These are phyloP conservation scores for Nudaria mundana DNA, from an alignment of 2,888 invertebrate species.

Conservation along the genomic window DNA sequence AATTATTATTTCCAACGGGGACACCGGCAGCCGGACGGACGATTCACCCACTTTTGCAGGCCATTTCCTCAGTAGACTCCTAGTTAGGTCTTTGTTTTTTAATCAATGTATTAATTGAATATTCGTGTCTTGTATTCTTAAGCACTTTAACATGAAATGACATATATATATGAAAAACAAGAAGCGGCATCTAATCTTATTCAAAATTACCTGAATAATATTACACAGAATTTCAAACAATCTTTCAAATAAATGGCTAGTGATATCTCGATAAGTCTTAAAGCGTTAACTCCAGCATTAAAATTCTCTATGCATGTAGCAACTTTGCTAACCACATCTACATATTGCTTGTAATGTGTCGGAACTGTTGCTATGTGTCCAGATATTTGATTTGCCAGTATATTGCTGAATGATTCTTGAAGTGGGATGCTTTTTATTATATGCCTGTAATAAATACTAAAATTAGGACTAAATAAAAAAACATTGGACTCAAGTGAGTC, in stretches of 20 bases:
- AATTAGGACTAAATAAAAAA: not conserved
- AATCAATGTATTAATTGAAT: no score
- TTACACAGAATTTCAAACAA: conserved; percentile 44
- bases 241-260: conserved; percentile 41
- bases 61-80: no score
- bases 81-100: no score
- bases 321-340: conserved; percentile 42
- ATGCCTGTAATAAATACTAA: conserved; percentile 43
- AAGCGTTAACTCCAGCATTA: conserved; percentile 46
- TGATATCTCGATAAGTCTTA: conserved; percentile 37
- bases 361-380: conserved; percentile 13
- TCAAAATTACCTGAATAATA: conserved; percentile 40
- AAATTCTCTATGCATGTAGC: conserved; percentile 62
- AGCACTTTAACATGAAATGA: no score
- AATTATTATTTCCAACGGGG: no score
- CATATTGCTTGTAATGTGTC: conserved; percentile 32
- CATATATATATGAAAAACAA: no score
- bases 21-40: no score
- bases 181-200: no score
- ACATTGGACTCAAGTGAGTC: not conserved
- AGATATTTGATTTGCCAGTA: conserved; percentile 39
- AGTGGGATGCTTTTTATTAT: conserved; percentile 47
- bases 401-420: conserved; percentile 43
- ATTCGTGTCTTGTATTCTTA: no score
- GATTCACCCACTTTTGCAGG: no score